phyloP scores from a whole-genome alignment of 2,797 vertebrate genomes.

The Aselliscus stoliczkanus region DNA sequence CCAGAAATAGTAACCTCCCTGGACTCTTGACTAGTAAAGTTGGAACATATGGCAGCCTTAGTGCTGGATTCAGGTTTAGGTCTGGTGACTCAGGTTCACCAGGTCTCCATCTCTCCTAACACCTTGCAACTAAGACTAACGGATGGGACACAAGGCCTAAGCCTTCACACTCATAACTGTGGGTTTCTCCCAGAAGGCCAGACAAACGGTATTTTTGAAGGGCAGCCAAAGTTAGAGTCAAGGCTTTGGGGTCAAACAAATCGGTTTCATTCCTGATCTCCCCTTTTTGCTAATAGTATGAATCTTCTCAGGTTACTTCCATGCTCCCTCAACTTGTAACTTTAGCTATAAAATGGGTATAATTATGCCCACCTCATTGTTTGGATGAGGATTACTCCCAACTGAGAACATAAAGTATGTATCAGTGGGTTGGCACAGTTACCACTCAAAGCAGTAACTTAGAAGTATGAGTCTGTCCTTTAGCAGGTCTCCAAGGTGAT shows the following conservation, averaged over 20 bases:
- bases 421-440: background rate
- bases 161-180: background rate
- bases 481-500: fast-evolving
- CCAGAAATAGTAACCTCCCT: background rate
- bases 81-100: background rate
- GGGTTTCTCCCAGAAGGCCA: background rate
- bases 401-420: background rate
- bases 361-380: background rate
- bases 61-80: background rate
- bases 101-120: background rate
- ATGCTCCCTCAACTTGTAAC: background rate
- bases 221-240: background rate
- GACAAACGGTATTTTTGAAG: background rate
- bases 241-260: background rate
- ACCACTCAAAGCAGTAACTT: background rate
- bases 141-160: background rate
- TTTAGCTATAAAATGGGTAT: background rate
- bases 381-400: background rate
- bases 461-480: background rate
- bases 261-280: background rate
- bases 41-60: background rate
- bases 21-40: background rate
- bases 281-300: background rate
- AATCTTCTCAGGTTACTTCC: background rate
- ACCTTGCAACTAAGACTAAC: background rate